Evolutionary conservation across 1,140 invertebrate species (phyloP).

Genomic region (Drosophila malerkotliana): DNA sequence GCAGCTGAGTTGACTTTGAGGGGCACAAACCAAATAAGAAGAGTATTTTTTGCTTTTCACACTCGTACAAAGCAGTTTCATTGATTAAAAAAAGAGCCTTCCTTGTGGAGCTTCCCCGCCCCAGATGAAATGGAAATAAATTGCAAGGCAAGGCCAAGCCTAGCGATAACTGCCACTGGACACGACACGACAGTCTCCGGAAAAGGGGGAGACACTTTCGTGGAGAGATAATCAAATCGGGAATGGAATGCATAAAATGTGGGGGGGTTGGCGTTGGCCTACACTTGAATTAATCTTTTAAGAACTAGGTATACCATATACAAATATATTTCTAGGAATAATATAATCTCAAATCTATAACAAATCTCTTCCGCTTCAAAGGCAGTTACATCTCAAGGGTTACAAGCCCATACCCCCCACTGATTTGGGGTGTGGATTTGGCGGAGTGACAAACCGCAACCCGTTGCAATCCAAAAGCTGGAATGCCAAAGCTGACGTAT

Average conservation of each 20-base stretch:
- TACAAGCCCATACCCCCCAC: slow-evolving; percentile 3
- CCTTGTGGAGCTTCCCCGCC: neutral
- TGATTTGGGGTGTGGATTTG: neutral
- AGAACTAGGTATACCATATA: neutral
- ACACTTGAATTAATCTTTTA: neutral
- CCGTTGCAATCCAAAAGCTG: slow-evolving; percentile 17
- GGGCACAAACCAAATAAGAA: slow-evolving; percentile 57
- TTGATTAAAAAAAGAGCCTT: slow-evolving; percentile 66
- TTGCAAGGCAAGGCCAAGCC: slow-evolving; percentile 66
- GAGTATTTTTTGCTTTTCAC: slow-evolving; percentile 33
- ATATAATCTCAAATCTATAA: too few species aligned
- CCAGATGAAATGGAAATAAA: slow-evolving; percentile 44
- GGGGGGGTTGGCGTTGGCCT: slow-evolving; percentile 17
- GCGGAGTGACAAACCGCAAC: slow-evolving; percentile 41
- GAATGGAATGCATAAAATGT: slow-evolving; percentile 42
- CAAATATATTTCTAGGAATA: too few species aligned
- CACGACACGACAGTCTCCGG: slow-evolving; percentile 64
- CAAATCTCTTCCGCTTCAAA: too few species aligned
- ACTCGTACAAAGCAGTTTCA: slow-evolving; percentile 64
- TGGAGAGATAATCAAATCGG: slow-evolving; percentile 41
- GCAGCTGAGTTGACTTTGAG: slow-evolving; percentile 49
- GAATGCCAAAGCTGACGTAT: slow-evolving; percentile 34
- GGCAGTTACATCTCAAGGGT: slow-evolving; percentile 2
- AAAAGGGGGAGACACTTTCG: slow-evolving; percentile 18
- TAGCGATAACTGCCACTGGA: slow-evolving; percentile 71